Evolutionary conservation across 2,113 vertebrate species (phyloP).

Genomic region (Brachyhypopomus occidentalis): DNA sequence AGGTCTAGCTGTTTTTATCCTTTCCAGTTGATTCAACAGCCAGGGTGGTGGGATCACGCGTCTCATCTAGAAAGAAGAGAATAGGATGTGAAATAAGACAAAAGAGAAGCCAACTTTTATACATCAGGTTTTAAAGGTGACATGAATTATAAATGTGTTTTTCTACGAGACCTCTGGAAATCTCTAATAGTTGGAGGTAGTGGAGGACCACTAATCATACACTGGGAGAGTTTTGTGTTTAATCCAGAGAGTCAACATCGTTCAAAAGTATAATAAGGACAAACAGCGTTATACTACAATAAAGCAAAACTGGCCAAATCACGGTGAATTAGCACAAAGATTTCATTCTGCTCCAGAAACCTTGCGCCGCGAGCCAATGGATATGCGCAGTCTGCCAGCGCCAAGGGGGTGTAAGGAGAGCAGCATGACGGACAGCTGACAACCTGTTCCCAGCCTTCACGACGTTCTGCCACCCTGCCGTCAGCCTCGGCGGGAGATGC

Average conservation of each 20-base stretch:
- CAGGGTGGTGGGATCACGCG: constrained; percentile 5
- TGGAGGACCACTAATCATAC: background rate
- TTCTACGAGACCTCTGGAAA: constrained; percentile 39
- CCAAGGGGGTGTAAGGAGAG: background rate
- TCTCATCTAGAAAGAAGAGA: constrained; percentile 34
- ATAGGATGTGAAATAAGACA: constrained; percentile 29
- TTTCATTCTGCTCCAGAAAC: background rate
- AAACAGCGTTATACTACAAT: background rate
- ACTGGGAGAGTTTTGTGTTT: background rate
- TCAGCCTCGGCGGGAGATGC: background rate
- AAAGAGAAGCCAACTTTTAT: constrained; percentile 14
- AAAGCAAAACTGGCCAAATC: background rate
- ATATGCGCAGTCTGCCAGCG: constrained; percentile 16
- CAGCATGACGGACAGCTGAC: constrained; percentile 9
- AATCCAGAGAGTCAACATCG: background rate
- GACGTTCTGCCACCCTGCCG: constrained; percentile 18
- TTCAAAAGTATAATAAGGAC: background rate
- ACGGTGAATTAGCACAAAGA: background rate
- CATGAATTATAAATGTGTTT: constrained; percentile 46
- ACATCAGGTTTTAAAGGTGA: background rate
- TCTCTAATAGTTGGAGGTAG: background rate
- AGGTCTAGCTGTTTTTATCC: background rate
- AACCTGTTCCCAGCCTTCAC: background rate
- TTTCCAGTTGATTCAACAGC: background rate
- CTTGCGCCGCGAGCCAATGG: background rate